phyloP scores from a whole-genome alignment of 2,797 vertebrate species.

The Poecile montanus region DNA sequence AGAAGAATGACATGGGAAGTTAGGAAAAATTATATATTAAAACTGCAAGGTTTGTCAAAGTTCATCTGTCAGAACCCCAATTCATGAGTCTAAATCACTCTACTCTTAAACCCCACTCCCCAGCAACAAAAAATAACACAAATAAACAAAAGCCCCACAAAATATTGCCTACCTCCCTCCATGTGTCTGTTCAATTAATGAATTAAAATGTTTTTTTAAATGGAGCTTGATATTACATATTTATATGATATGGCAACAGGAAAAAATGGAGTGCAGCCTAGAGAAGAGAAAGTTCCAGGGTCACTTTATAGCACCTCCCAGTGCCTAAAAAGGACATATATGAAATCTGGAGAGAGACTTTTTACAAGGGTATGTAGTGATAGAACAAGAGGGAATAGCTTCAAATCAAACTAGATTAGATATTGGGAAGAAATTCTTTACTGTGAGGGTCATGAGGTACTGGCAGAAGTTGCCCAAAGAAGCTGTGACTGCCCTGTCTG shows the following conservation, averaged over 20 bases:
- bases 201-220: neutral
- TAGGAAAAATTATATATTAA: neutral
- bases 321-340: neutral
- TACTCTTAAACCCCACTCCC: neutral
- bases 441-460: neutral
- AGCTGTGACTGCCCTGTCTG: neutral
- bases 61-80: neutral
- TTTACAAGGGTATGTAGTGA: neutral
- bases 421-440: neutral
- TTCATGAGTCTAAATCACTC: neutral
- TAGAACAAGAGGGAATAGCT: neutral
- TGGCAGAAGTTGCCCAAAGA: neutral
- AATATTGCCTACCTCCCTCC: fast-evolving
- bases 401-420: neutral
- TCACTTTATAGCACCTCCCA: neutral
- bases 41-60: neutral
- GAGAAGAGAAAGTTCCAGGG: too few relatives aligned
- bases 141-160: neutral
- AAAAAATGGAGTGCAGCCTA: neutral
- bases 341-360: neutral
- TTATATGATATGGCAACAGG: neutral
- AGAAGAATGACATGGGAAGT: neutral
- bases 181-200: neutral
- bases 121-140: neutral
- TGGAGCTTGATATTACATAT: neutral